A percentile compares a stretch with the other conserved stretches of the same genome.
Evolutionary conservation across 2,888 invertebrate genomes (phyloP).

Genomic region (Drosophila colorata): DNA sequence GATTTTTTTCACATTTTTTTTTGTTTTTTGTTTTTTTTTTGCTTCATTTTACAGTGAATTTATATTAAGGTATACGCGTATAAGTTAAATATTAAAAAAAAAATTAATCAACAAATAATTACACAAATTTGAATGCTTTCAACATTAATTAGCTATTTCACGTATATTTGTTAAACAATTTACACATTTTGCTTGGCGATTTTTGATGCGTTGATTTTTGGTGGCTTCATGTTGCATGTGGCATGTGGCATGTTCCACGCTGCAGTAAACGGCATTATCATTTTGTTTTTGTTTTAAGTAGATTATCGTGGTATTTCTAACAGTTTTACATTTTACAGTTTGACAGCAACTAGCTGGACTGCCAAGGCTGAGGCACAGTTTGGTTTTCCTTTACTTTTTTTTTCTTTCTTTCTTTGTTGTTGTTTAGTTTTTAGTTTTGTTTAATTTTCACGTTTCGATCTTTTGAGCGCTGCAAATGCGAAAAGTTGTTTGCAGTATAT

Average conservation of each 20-base stretch:
- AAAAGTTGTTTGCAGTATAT: conserved; percentile 33
- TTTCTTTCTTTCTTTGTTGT: background rate
- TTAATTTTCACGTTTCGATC: conserved; percentile 17
- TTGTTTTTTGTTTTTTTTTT: conserved; percentile 11
- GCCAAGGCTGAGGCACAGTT: conserved; percentile 52
- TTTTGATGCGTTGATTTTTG: conserved; percentile 2
- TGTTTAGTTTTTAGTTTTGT: conserved; percentile 15
- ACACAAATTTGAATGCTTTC: conserved; percentile 41
- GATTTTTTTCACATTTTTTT: conserved; percentile 6
- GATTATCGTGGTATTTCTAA: conserved; percentile 1
- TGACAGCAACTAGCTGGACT: conserved; percentile 27
- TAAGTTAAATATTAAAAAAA: conserved; percentile 37
- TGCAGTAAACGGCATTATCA: conserved; percentile 12
- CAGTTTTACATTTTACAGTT: conserved; percentile 32
- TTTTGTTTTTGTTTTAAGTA: background rate
- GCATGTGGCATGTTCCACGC: conserved; percentile 12
- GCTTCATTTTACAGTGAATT: conserved; percentile 51
- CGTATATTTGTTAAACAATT: conserved; percentile 67
- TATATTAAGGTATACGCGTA: conserved; percentile 42
- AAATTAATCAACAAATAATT: conserved; percentile 52
- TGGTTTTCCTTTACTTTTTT: conserved; percentile 38
- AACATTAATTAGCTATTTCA: conserved; percentile 69
- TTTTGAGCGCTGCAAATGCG: conserved; percentile 59
- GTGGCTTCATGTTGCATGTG: conserved; percentile 3
- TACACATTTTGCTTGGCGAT: conserved; percentile 48